Evolutionary conservation across 1,140 invertebrate species (phyloP).

Genomic region (Parasteatoda tepidariorum): DNA sequence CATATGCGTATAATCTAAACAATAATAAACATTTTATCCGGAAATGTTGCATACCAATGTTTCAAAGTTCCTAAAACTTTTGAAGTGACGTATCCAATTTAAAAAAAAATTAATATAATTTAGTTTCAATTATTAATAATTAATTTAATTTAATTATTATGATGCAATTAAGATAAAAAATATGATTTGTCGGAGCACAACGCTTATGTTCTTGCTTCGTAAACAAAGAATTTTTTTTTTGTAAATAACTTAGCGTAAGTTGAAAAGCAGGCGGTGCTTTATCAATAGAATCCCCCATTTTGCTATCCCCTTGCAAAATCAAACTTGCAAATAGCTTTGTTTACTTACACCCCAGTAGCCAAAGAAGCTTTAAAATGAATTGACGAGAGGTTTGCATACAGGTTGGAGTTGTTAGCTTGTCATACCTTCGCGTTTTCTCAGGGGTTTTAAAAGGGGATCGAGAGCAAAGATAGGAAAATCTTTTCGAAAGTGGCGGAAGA

Average conservation of each 20-base stretch:
- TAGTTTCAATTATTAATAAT: neutral
- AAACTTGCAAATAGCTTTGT: neutral
- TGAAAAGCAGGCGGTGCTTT: neutral
- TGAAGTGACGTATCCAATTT: too few species aligned
- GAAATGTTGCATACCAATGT: too few species aligned
- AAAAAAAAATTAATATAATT: too few species aligned
- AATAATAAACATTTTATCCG: too few species aligned
- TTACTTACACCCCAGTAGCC: slow-evolving; percentile 11
- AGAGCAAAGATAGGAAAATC: neutral
- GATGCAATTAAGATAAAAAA: neutral
- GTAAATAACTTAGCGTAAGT: neutral
- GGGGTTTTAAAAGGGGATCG: slow-evolving; percentile 1
- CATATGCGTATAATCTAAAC: too few species aligned
- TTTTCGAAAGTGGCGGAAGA: slow-evolving; percentile 16
- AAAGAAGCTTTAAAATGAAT: neutral
- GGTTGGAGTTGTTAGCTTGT: neutral
- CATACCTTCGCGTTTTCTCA: slow-evolving; percentile 1
- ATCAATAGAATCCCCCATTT: neutral
- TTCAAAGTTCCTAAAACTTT: too few species aligned
- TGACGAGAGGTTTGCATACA: slow-evolving; percentile 14
- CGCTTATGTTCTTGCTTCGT: too few species aligned
- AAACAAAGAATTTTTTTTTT: too few species aligned
- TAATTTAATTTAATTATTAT: neutral
- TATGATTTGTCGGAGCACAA: neutral
- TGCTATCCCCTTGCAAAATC: neutral